Evolutionary conservation across 2,113 vertebrate genomes (phyloP).

Genomic region (Misgurnus mizolepis): DNA sequence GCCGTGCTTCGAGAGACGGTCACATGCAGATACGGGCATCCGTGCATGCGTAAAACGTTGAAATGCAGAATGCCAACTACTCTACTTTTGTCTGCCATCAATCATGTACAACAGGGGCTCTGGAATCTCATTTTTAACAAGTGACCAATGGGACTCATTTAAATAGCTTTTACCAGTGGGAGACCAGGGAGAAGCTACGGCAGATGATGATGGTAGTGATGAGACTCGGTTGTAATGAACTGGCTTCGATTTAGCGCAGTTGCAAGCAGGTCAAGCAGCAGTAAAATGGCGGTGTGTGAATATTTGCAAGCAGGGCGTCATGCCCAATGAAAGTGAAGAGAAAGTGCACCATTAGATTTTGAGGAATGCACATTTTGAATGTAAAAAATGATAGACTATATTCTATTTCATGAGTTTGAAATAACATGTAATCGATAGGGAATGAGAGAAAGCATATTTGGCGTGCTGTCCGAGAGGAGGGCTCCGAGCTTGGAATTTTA

Average conservation of each 20-base stretch:
- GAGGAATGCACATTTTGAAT: too few species aligned
- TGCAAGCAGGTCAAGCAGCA: slow-evolving; percentile 38
- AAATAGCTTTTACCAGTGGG: slow-evolving; percentile 49
- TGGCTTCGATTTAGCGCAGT: slow-evolving; percentile 36
- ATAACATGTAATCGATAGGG: too few species aligned
- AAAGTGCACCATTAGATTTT: not conserved
- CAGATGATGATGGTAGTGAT: slow-evolving; percentile 32
- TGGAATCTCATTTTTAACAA: slow-evolving; percentile 44
- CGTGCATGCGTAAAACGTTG: too few species aligned
- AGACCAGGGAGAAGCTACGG: slow-evolving; percentile 24
- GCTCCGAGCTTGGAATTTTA: too few species aligned
- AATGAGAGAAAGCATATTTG: too few species aligned
- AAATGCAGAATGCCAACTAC: not conserved
- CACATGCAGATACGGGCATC: not conserved
- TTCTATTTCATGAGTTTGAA: too few species aligned
- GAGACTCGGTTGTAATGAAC: slow-evolving; percentile 39
- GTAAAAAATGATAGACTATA: too few species aligned
- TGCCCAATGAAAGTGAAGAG: not conserved
- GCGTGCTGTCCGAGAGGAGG: too few species aligned
- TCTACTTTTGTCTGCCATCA: slow-evolving; percentile 37
- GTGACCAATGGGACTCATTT: slow-evolving; percentile 49
- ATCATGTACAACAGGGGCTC: slow-evolving; percentile 39
- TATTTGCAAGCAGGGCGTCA: not conserved
- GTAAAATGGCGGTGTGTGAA: slow-evolving; percentile 7
- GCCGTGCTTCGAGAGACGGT: not conserved